phyloP scores from a whole-genome alignment of 2,888 invertebrate species.

The Ethmia dodecea region DNA sequence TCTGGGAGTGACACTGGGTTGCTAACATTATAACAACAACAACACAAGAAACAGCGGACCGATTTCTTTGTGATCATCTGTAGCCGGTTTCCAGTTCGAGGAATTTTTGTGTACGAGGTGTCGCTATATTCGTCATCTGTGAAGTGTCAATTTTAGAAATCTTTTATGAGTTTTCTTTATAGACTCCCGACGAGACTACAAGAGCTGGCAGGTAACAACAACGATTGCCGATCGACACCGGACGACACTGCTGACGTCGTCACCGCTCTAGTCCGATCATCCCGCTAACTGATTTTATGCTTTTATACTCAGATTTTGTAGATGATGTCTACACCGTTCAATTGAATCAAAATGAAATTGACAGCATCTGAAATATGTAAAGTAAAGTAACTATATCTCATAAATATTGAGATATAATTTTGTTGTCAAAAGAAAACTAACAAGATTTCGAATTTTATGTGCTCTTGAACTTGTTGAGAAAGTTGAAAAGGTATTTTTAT shows the following conservation, averaged over 20 bases:
- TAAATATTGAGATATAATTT: not conserved
- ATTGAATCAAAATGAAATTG: not conserved
- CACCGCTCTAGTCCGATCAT: not conserved
- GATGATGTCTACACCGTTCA: not conserved
- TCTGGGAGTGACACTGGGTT: too few relatives aligned
- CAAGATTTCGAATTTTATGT: constrained; percentile 34
- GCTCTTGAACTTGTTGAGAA: constrained; percentile 44
- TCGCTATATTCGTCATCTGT: too few relatives aligned
- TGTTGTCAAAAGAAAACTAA: constrained; percentile 26
- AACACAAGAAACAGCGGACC: too few relatives aligned
- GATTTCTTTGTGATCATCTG: too few relatives aligned
- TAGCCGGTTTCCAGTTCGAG: too few relatives aligned
- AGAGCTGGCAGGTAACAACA: too few relatives aligned
- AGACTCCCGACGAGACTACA: too few relatives aligned
- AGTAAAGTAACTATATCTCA: not conserved
- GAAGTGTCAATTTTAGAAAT: too few relatives aligned
- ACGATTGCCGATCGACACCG: too few relatives aligned
- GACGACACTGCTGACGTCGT: not conserved
- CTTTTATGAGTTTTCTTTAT: too few relatives aligned
- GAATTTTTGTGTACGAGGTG: too few relatives aligned
- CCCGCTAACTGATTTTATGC: not conserved
- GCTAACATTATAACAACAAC: too few relatives aligned
- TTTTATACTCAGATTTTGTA: not conserved
- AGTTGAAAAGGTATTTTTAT: constrained; percentile 60
- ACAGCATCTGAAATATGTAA: not conserved